Percentiles rank a stretch among this genome's conserved stretches.
Conservation (phyloP, 2,113 vertebrate species). For the Silurus glanis region DNA sequence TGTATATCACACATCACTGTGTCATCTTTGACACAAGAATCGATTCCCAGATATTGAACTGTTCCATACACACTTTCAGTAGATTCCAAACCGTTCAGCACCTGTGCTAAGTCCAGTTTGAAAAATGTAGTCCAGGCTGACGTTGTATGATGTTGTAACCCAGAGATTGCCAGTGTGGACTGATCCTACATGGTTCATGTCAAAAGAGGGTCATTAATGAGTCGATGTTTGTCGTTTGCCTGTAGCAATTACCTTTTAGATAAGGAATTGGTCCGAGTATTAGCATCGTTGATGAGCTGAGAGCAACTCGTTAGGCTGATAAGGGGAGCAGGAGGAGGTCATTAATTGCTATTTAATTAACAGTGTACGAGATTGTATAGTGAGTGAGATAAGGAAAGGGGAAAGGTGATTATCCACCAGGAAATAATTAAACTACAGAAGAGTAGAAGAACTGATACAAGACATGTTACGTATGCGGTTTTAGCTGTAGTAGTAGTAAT, state of each 20-base stretch:
- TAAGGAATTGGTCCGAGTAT: conserved; percentile 54
- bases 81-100: background rate
- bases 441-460: background rate
- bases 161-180: background rate
- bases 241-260: conserved; percentile 48
- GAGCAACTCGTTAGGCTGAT: conserved; percentile 42
- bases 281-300: conserved; percentile 48
- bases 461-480: background rate
- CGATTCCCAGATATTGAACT: background rate
- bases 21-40: background rate
- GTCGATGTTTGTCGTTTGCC: conserved; percentile 46
- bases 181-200: background rate
- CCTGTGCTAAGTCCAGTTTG: background rate
- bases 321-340: conserved; percentile 31
- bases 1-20: background rate
- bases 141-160: background rate
- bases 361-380: conserved; percentile 39
- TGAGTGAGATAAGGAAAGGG: conserved; percentile 42
- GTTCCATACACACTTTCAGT: background rate
- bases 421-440: conserved; percentile 14
- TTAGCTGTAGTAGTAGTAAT: background rate
- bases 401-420: conserved; percentile 39
- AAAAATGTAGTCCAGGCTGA: background rate
- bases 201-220: conserved; percentile 29
- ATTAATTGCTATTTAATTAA: conserved; percentile 59